Evolutionary conservation across 2,113 vertebrate species (phyloP).

Genomic region (Pseudopodoces humilis): DNA sequence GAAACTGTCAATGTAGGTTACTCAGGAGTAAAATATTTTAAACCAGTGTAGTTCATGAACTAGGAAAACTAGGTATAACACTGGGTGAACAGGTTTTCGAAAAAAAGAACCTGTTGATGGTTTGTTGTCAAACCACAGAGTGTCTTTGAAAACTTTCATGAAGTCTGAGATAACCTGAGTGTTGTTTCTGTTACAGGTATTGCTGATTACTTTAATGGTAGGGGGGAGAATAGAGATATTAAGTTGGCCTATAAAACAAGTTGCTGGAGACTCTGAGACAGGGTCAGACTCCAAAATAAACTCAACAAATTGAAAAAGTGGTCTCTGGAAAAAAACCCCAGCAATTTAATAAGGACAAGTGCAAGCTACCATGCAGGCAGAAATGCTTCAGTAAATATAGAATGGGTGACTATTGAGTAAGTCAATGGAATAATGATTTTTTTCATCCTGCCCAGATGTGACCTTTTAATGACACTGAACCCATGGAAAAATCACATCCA

Average conservation of each 20-base stretch:
- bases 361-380: not conserved
- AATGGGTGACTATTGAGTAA: not conserved
- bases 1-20: not conserved
- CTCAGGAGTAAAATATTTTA: not conserved
- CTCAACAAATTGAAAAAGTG: not conserved
- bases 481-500: not conserved
- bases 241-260: not conserved
- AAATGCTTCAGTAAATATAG: not conserved
- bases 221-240: not conserved
- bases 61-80: not conserved
- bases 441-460: not conserved
- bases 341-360: not conserved
- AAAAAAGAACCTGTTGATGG: not conserved
- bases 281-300: not conserved
- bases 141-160: not conserved
- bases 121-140: not conserved
- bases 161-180: not conserved
- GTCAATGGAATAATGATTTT: not conserved
- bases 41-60: not conserved
- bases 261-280: not conserved
- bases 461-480: not conserved
- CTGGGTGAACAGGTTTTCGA: not conserved
- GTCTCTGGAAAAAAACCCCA: accelerated
- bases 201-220: not conserved
- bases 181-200: not conserved